phyloP scores from a whole-genome alignment of 1,140 invertebrate species.

The Agrypnia vestita region DNA sequence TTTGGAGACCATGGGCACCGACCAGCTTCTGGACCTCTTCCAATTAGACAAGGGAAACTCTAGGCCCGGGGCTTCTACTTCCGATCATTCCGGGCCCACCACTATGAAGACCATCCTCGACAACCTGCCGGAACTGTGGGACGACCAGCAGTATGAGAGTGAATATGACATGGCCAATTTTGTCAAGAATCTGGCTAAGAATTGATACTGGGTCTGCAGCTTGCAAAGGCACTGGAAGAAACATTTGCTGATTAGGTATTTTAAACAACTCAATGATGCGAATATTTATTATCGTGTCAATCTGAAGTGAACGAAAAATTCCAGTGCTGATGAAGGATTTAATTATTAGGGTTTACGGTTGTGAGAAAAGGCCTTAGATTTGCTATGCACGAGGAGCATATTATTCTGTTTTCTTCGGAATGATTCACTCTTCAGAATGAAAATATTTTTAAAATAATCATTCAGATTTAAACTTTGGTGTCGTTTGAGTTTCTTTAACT shows the following conservation, averaged over 20 bases:
- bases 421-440: no score
- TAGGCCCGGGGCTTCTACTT: slow-evolving; percentile 32
- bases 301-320: neutral
- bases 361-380: no score
- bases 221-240: slow-evolving; percentile 8
- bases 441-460: no score
- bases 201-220: neutral
- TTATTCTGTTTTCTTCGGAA: no score
- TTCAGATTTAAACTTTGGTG: no score
- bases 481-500: no score
- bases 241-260: neutral
- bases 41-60: slow-evolving; percentile 77
- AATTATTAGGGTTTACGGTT: no score
- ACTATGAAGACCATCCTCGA: slow-evolving; percentile 84
- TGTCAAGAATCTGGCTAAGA: slow-evolving; percentile 69
- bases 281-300: neutral
- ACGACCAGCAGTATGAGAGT: slow-evolving; percentile 93
- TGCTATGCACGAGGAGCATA: no score
- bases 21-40: slow-evolving; percentile 94
- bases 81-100: slow-evolving; percentile 39
- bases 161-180: slow-evolving; percentile 94
- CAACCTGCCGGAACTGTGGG: slow-evolving; percentile 94
- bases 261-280: neutral
- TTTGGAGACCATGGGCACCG: slow-evolving; percentile 95
- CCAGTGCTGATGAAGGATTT: no score